phyloP scores from a whole-genome alignment of 2,888 invertebrate species.

The Cordilura impudica region DNA sequence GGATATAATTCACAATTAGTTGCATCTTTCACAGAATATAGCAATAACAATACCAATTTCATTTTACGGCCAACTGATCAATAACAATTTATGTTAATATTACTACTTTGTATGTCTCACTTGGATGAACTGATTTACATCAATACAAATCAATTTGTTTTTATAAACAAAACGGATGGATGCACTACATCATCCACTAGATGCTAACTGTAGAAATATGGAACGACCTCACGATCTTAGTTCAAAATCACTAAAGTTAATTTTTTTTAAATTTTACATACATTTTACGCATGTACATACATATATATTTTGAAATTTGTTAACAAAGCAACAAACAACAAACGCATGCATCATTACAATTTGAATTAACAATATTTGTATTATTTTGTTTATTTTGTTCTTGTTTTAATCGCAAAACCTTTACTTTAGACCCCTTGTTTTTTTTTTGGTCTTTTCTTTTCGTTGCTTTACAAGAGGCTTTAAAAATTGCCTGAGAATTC shows the following conservation, averaged over 20 bases:
- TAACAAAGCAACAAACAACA: slow-evolving; percentile 30
- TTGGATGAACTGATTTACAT: slow-evolving; percentile 22
- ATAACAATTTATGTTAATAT: not conserved
- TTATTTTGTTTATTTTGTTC: not conserved
- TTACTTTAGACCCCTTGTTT: slow-evolving; percentile 18
- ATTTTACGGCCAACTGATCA: not conserved
- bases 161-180: slow-evolving; percentile 42
- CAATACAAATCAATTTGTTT: slow-evolving; percentile 31
- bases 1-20: too few species aligned
- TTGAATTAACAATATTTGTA: not conserved
- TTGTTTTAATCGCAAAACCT: slow-evolving; percentile 5
- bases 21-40: not conserved
- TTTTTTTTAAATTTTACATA: slow-evolving; percentile 28
- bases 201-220: slow-evolving; percentile 11
- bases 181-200: not conserved
- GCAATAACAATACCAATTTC: slow-evolving; percentile 42
- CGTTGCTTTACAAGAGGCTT: slow-evolving; percentile 32
- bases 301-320: slow-evolving; percentile 35
- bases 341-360: slow-evolving; percentile 8
- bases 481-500: slow-evolving; percentile 54
- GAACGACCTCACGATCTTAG: slow-evolving; percentile 55
- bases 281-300: too few species aligned
- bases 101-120: slow-evolving; percentile 16
- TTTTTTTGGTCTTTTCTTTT: not conserved
- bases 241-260: slow-evolving; percentile 55